phyloP scores from a whole-genome alignment of 2,797 vertebrate genomes.

The Onychomys arenicola region DNA sequence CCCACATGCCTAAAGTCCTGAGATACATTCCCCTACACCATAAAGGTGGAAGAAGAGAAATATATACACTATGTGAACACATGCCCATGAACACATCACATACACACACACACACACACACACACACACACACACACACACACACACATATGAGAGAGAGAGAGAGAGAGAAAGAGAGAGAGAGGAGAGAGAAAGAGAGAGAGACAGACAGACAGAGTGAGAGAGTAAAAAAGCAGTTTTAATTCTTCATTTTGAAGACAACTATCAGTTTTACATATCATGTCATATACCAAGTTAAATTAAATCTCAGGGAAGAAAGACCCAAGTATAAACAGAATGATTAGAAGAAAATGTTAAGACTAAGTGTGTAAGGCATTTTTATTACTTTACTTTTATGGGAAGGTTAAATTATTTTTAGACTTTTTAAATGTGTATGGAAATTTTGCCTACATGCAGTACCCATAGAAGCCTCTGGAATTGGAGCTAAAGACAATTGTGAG shows the following conservation, averaged over 20 bases:
- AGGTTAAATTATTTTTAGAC: background rate
- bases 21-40: background rate
- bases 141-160: too few species aligned
- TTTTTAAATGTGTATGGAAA: background rate
- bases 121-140: background rate
- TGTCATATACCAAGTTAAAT: background rate
- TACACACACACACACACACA: background rate
- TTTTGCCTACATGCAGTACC: background rate
- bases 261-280: background rate
- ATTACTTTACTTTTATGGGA: background rate
- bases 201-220: too few species aligned
- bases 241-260: background rate
- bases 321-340: background rate
- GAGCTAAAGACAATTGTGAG: background rate
- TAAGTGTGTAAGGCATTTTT: background rate
- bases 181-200: too few species aligned
- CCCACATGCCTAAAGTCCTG: background rate
- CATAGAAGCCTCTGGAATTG: background rate
- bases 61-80: background rate
- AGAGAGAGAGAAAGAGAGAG: too few species aligned
- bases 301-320: background rate
- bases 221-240: background rate
- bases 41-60: background rate
- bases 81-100: background rate
- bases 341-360: background rate